phyloP scores from a whole-genome alignment of 2,113 vertebrate genomes.

The Trichechus manatus region DNA sequence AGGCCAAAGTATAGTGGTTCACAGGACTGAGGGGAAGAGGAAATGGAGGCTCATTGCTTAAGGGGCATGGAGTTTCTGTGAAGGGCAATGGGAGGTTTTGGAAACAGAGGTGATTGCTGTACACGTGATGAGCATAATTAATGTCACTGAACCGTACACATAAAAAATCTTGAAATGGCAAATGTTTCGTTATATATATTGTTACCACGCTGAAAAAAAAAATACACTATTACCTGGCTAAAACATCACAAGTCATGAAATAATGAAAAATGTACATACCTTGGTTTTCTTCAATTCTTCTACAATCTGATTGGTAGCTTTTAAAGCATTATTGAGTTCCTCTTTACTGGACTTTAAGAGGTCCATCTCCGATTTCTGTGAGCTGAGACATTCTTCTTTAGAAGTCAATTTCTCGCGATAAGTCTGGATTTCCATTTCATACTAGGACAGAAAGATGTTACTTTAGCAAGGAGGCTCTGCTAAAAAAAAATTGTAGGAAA shows the following conservation, averaged over 20 bases:
- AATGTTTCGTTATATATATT: no score
- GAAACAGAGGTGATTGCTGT: no score
- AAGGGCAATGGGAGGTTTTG: neutral
- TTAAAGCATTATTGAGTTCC: conserved; percentile 83
- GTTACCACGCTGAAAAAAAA: neutral
- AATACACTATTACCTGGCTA: neutral
- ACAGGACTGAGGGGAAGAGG: neutral
- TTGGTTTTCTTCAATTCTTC: conserved; percentile 79
- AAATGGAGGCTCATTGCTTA: neutral
- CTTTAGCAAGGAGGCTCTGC: neutral
- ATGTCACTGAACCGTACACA: no score
- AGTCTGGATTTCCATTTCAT: conserved; percentile 81
- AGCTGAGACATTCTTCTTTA: conserved; percentile 79
- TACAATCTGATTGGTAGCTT: conserved; percentile 76
- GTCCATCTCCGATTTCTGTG: conserved; percentile 84
- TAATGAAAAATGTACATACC: conserved; percentile 68
- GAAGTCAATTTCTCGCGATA: conserved; percentile 80
- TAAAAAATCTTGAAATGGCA: no score
- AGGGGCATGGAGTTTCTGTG: neutral
- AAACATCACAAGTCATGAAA: neutral
- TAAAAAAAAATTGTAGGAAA: neutral
- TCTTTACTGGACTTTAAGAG: conserved; percentile 84
- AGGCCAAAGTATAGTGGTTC: neutral
- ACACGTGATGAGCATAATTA: no score
- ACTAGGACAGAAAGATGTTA: conserved; percentile 77